Evolutionary conservation across 1,140 invertebrate species (phyloP).

Genomic region (Polyergus mexicanus): DNA sequence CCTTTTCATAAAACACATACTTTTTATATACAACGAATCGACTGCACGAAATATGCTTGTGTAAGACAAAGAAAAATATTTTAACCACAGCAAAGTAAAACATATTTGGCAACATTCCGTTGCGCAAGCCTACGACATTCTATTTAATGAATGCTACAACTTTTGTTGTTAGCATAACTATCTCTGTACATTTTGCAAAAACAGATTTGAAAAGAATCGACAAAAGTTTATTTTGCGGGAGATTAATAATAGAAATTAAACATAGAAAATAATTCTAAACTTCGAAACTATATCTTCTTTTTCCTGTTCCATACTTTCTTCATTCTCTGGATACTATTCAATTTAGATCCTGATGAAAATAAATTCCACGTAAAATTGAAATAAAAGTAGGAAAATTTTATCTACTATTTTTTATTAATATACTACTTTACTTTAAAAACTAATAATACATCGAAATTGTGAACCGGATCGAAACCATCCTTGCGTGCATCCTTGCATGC

Average conservation of each 20-base stretch:
- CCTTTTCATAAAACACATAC: slow-evolving; percentile 17
- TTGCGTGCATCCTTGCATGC: not conserved
- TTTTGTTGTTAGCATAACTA: slow-evolving; percentile 23
- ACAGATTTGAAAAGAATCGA: not conserved
- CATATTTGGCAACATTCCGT: slow-evolving; percentile 44
- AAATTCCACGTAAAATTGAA: not conserved
- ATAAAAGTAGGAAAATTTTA: not conserved
- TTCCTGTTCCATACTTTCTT: not conserved
- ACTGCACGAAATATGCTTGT: not conserved
- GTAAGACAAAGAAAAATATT: slow-evolving; percentile 43
- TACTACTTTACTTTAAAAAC: not conserved
- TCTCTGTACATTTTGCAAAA: not conserved
- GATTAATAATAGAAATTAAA: not conserved
- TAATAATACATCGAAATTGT: not conserved
- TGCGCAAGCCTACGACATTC: slow-evolving; percentile 20
- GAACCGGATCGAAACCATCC: not conserved
- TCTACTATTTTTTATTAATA: not conserved
- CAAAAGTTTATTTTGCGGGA: not conserved
- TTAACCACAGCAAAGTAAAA: slow-evolving; percentile 44
- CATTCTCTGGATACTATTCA: not conserved
- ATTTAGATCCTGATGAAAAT: not conserved
- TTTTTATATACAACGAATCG: slow-evolving; percentile 10
- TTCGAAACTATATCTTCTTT: not conserved
- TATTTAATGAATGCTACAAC: slow-evolving; percentile 30
- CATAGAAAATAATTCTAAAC: not conserved